Evolutionary conservation across 2,797 vertebrate species (phyloP).

Genomic region (Nannoperca obscura): DNA sequence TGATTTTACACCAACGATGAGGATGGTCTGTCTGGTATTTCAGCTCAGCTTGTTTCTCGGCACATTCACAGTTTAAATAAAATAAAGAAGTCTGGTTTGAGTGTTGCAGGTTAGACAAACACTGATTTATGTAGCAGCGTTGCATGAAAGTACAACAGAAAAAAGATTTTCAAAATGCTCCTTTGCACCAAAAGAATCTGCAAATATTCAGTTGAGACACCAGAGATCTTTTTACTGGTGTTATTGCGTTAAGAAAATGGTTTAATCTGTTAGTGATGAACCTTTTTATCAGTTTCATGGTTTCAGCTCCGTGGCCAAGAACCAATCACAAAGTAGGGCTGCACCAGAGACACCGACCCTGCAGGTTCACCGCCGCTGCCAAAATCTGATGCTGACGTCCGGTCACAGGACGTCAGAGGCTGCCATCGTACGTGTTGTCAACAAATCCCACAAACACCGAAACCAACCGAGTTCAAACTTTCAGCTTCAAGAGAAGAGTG

Average conservation of each 20-base stretch:
- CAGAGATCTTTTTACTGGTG: accelerated
- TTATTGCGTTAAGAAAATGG: slow-evolving; percentile 2
- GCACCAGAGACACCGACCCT: background rate
- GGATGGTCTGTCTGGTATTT: background rate
- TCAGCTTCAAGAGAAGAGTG: background rate
- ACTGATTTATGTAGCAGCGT: background rate
- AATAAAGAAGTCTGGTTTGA: background rate
- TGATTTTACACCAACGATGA: background rate
- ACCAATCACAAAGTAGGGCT: background rate
- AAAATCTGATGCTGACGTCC: background rate
- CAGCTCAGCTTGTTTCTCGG: background rate
- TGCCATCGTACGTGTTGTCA: too few relatives aligned
- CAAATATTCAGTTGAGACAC: background rate
- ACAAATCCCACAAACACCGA: background rate
- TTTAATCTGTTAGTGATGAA: background rate
- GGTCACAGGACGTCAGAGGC: background rate
- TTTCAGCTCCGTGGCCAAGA: background rate
- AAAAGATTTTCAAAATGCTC: background rate
- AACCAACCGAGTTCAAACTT: background rate
- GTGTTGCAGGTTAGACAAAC: background rate
- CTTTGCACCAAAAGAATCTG: background rate
- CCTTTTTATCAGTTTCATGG: background rate
- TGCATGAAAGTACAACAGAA: background rate
- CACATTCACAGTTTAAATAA: background rate
- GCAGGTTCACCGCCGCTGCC: background rate